These are phyloP conservation scores for Lucilia cuprina DNA, from an alignment of 1,140 invertebrate species.

Conservation along the genomic window DNA sequence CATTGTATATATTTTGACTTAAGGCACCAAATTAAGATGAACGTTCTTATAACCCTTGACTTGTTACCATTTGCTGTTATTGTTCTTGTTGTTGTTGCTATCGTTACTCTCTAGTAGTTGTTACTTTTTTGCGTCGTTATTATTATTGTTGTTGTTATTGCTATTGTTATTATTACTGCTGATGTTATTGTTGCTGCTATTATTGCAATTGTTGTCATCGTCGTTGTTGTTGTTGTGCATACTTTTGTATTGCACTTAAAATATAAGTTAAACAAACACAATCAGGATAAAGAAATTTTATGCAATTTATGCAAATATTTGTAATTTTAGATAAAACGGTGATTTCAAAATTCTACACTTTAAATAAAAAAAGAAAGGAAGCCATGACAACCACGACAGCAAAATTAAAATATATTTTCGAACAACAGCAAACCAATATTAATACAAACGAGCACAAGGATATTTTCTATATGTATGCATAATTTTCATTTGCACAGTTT, in stretches of 20 bases:
- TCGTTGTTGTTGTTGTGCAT: neutral
- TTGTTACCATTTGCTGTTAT: constrained; percentile 7
- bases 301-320: constrained; percentile 40
- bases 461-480: no score
- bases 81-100: neutral
- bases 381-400: neutral
- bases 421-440: neutral
- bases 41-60: constrained; percentile 26
- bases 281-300: neutral
- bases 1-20: neutral
- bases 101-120: neutral
- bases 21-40: constrained; percentile 27
- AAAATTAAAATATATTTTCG: neutral
- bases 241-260: neutral
- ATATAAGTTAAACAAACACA: neutral
- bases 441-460: neutral
- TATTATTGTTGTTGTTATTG: neutral
- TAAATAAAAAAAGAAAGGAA: neutral
- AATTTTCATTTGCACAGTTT: no score
- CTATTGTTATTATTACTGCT: neutral
- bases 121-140: neutral
- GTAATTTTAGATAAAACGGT: constrained; percentile 39
- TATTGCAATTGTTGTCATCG: neutral
- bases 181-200: neutral
- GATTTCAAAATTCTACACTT: neutral